Base-by-base conservation (phyloP, 2,888 invertebrate genomes). In the Blastobasis adustella region DNA sequence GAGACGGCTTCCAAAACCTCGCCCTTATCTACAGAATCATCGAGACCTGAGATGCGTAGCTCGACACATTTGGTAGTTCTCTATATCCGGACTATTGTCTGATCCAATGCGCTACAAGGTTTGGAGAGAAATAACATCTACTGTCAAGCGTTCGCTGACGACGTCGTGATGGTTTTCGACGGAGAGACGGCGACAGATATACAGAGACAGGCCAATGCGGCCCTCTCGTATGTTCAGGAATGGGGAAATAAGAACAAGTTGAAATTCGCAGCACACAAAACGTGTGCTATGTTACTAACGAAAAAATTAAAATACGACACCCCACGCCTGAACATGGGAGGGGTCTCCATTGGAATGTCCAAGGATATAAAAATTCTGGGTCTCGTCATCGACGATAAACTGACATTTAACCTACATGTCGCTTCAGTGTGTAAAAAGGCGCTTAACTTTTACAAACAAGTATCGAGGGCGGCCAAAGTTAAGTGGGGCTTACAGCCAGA, bases 391-490 rank as follows among this genome's bases (percentile, higher is more conserved):
- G 49, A 49, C 8, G 4, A 38, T 1, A 45, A 45, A 23, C 7
- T 49, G 38, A 49, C 49, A 0, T 49, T 44, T 10, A 44, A 44
- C 53, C 47, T 47, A 51, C 41, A 40, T 9, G 41, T 40, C 7
- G 41, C 41, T 4, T 8, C 6, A 40, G 41, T 40, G 9, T 40
- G 41, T 40, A 9, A 6, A 8, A 40, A 40, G 9, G 41, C 41
- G 23, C 23, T 23, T 23, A 23, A 23, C 23, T 23, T 23, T 3
- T 23, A 23, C 23, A 23, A 23, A 23, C 23, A 23, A n/a, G n/a
- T n/a, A n/a, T n/a, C n/a, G n/a, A n/a, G n/a, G n/a, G n/a, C n/a
- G 23, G 23, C 23, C 23, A 23, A 23, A 23, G 23, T 23, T 23
- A 3, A 23, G 23, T 23, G 23, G 23, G 23, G 23, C 23, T 23